phyloP scores from a whole-genome alignment of 1,140 invertebrate species.

The Penaeus vannamei region DNA sequence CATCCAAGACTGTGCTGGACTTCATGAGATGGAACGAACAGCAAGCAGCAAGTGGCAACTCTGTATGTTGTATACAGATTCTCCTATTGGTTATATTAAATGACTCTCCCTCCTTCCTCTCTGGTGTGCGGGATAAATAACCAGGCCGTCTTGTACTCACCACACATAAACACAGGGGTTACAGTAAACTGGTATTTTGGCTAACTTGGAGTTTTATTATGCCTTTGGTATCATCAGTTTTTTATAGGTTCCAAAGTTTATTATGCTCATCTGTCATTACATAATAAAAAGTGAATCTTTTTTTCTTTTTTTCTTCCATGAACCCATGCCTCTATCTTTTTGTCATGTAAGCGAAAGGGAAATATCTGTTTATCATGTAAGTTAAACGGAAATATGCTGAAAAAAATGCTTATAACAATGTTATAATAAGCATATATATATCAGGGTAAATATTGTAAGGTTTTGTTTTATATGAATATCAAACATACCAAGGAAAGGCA shows the following conservation, averaged over 20 bases:
- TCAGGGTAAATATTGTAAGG: no score
- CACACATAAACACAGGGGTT: conserved; percentile 66
- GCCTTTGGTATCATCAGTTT: conserved; percentile 51
- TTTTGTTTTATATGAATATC: no score
- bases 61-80: conserved; percentile 54
- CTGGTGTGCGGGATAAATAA: conserved; percentile 63
- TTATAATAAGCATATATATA: no score
- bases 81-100: conserved; percentile 65
- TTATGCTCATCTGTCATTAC: conserved; percentile 34
- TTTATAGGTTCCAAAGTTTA: conserved; percentile 48
- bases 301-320: no score
- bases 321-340: no score
- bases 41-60: conserved; percentile 55
- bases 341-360: no score
- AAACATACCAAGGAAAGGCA: no score
- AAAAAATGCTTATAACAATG: no score
- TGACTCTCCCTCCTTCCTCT: conserved; percentile 55
- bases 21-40: conserved; percentile 39
- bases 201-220: conserved; percentile 65
- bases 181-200: conserved; percentile 67
- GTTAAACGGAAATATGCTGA: no score
- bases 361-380: no score
- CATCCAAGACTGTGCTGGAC: conserved; percentile 59
- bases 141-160: conserved; percentile 65
- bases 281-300: neutral